Evolutionary conservation across 2,797 vertebrate genomes (phyloP).

Genomic region (Gymnothorax reevesii): DNA sequence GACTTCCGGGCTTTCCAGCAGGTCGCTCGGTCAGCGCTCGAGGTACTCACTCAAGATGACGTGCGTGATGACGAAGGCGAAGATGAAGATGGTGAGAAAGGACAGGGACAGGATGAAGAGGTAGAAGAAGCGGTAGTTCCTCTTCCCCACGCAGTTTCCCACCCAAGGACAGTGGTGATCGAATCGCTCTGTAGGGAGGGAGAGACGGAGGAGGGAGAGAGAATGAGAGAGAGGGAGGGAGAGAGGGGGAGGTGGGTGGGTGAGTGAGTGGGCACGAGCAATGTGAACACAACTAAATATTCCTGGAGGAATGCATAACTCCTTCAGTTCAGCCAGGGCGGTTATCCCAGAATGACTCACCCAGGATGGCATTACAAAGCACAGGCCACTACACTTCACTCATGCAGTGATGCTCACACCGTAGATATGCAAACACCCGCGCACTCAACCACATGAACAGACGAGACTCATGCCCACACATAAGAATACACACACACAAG

Average conservation of each 20-base stretch:
- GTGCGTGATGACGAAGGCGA: constrained; percentile 88
- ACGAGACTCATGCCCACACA: neutral
- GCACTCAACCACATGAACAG: neutral
- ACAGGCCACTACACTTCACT: neutral
- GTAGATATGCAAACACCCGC: neutral
- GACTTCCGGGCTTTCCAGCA: neutral
- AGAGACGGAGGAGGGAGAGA: neutral
- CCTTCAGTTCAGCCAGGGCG: neutral
- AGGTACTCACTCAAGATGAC: constrained; percentile 89
- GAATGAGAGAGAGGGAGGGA: neutral
- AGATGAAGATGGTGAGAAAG: constrained; percentile 92
- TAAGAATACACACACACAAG: neutral
- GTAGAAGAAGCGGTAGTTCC: constrained; percentile 95
- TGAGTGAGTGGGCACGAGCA: neutral
- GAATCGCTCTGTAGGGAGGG: constrained; percentile 82
- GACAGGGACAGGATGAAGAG: constrained; percentile 94
- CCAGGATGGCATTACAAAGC: neutral
- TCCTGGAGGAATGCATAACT: neutral
- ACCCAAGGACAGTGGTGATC: constrained; percentile 94
- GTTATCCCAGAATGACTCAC: neutral
- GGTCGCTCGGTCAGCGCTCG: neutral
- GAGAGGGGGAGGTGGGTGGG: neutral
- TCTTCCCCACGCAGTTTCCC: constrained; percentile 90
- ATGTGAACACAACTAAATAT: neutral
- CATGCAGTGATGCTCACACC: neutral